Conservation (phyloP, 1,140 invertebrate genomes). For the Forficula auricularia region DNA sequence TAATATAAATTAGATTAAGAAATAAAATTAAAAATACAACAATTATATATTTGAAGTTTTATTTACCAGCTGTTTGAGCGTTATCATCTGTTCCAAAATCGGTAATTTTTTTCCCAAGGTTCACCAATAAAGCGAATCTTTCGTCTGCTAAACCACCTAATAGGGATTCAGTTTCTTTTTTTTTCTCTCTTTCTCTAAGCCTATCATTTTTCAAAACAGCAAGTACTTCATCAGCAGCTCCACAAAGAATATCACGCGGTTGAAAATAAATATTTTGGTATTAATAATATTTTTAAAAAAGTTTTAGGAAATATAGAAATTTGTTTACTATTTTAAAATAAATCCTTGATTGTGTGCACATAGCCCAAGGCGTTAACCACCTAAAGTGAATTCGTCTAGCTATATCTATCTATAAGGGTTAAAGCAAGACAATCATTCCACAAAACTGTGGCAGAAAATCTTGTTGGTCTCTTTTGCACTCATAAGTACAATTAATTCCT, state of each 20-base stretch:
- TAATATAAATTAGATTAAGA: background rate
- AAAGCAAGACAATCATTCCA: too few species aligned
- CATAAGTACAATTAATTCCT: too few species aligned
- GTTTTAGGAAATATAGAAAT: background rate
- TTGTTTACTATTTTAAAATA: too few species aligned
- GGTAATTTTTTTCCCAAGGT: slow-evolving; percentile 95
- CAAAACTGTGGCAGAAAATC: too few species aligned
- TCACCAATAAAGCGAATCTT: slow-evolving; percentile 83
- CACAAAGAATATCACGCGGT: slow-evolving; percentile 88
- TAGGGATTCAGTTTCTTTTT: slow-evolving; percentile 82
- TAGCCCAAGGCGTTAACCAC: too few species aligned
- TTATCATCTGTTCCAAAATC: slow-evolving; percentile 84
- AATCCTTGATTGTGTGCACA: too few species aligned
- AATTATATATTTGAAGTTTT: too few species aligned
- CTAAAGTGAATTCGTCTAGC: too few species aligned
- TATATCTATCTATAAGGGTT: too few species aligned
- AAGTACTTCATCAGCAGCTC: slow-evolving; percentile 95
- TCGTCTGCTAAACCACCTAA: slow-evolving; percentile 83
- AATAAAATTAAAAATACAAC: slow-evolving; percentile 5
- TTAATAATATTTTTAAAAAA: slow-evolving; percentile 4
- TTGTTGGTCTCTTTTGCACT: too few species aligned
- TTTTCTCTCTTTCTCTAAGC: slow-evolving; percentile 77
- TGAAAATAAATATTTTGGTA: too few species aligned
- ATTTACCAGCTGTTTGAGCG: slow-evolving; percentile 33
- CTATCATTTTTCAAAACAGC: slow-evolving; percentile 89